Percentiles rank a stretch among this genome's conserved stretches.
These are phyloP conservation scores for Aix galericulata DNA, from an alignment of 2,113 vertebrate species.

Conservation along the genomic window DNA sequence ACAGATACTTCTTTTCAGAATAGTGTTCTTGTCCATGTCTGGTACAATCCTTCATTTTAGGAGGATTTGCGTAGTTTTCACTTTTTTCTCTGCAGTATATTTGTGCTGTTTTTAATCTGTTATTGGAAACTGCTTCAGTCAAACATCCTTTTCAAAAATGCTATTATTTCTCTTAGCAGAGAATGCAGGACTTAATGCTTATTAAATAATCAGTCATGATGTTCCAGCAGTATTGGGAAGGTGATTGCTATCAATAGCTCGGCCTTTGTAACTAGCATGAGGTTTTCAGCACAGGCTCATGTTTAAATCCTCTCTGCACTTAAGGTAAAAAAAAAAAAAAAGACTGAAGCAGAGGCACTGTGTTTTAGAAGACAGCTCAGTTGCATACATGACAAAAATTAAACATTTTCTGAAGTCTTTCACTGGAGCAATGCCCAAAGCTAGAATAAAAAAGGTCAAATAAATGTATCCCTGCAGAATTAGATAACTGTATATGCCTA, in stretches of 20 bases:
- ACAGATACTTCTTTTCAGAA: not conserved
- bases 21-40: not conserved
- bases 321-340: not conserved
- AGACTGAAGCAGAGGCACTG: not conserved
- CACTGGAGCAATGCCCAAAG: not conserved
- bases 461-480: not conserved
- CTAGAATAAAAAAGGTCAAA: not conserved
- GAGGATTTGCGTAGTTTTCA: accelerated
- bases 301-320: not conserved
- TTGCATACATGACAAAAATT: not conserved
- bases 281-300: not conserved
- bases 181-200: not conserved
- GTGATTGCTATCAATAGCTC: not conserved
- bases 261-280: not conserved
- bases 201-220: not conserved
- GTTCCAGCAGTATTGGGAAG: not conserved
- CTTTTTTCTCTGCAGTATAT: not conserved
- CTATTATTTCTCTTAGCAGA: not conserved
- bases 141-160: not conserved
- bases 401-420: not conserved
- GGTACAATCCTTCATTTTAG: not conserved
- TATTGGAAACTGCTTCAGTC: not conserved
- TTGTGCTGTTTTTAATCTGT: not conserved
- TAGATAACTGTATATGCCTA: not conserved
- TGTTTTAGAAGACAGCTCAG: accelerated